Evolutionary conservation across 1,140 invertebrate species (phyloP), one percentile per base, ranked within the genome.

Genomic region (Platorchestia sp.): DNA sequence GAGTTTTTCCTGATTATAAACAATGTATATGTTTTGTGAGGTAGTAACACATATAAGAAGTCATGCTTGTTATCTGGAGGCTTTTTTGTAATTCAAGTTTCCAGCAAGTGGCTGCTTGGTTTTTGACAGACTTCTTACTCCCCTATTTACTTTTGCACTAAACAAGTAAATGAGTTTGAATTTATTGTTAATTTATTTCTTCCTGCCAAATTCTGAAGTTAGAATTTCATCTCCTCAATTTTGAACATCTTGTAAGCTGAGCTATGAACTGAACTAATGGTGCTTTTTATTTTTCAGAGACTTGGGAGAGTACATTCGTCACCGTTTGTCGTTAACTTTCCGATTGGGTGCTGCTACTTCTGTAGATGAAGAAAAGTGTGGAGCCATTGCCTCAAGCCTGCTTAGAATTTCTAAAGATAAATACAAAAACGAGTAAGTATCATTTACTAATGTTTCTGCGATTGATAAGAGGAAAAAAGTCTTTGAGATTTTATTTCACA

Each of bases 351-450:
- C 43, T 14, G 87, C 87, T 10, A 89, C 87, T 10, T 89, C 87
- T 42, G 87, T 89, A 27, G 87, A 89, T 89, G 87, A 89, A 89
- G 87, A 42, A 89, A 89, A 89, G 87, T 89, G 87, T 89, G 43
- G 87, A 6, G 36, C 41, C 43, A 89, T 89, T 89, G 87, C 43
- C 41, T 89, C 87, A 89, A 89, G 87, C 36, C 87, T 89, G 10
- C n/a, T 44, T 14, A 89, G 87, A 89, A 41, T 89, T 89, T 41
- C 87, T 44, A 89, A 89, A 89, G 87, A 89, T 44, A 89, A 41
- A 42, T 44, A 89, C 87, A 89, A 89, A 44, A 43, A 89, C 36
- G 43, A 89, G 87, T 89, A 89, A 19, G 87, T 89, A 44, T 16
- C 41, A 42, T 42, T 42, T 89, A 27, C 10, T n/a, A n/a, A n/a